Percentiles rank a stretch among this genome's conserved stretches.
Evolutionary conservation across 2,797 vertebrate species (phyloP).

Genomic region (Loris lydekkerianus): DNA sequence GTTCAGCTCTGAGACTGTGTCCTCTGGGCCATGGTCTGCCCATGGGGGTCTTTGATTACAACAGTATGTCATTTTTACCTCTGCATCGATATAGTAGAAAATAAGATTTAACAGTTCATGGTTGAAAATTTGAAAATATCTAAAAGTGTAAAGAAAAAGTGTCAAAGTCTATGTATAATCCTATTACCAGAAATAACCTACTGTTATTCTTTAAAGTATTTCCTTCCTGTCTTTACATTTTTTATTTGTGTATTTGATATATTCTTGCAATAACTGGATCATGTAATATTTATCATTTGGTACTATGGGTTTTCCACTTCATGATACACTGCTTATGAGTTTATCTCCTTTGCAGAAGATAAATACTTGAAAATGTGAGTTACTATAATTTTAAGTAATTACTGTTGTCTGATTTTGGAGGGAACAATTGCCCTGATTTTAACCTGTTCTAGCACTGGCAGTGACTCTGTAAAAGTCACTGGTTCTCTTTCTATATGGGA

Average conservation of each 20-base stretch:
- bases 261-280: neutral
- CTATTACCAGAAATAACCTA: neutral
- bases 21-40: neutral
- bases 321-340: neutral
- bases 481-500: neutral
- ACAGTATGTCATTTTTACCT: neutral
- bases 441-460: neutral
- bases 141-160: neutral
- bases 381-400: conserved; percentile 41
- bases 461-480: neutral
- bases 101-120: neutral
- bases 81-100: neutral
- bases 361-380: conserved; percentile 46
- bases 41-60: neutral
- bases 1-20: neutral
- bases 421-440: conserved; percentile 8
- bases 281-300: neutral
- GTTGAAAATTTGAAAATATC: neutral
- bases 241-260: neutral
- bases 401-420: conserved; percentile 35
- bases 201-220: neutral
- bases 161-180: neutral
- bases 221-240: neutral
- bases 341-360: conserved; percentile 26
- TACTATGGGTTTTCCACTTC: conserved; percentile 57